A percentile compares a stretch with the other conserved stretches of the same genome.
Evolutionary conservation across 2,888 invertebrate genomes (phyloP).

Genomic region (Drosophila histrio): DNA sequence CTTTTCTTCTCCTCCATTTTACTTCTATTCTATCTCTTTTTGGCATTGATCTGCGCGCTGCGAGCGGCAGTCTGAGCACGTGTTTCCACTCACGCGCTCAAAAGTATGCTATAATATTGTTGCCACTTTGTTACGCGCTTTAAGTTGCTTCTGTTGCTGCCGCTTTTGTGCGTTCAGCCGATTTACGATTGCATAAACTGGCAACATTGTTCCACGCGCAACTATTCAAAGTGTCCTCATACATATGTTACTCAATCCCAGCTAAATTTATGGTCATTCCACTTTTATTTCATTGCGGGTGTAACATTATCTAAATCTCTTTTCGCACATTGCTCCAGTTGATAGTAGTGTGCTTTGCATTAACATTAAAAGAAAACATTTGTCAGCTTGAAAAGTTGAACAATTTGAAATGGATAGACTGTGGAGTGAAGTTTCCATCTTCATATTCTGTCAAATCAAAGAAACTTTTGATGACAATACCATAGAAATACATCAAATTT

Average conservation of each 20-base stretch:
- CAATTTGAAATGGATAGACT: background rate
- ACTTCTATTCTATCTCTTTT: background rate
- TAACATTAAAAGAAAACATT: background rate
- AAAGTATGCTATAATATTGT: constrained; percentile 42
- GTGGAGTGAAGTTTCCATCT: background rate
- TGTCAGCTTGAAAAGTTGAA: background rate
- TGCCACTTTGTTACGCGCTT: constrained; percentile 8
- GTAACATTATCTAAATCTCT: background rate
- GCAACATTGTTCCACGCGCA: constrained; percentile 20
- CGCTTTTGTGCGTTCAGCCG: background rate
- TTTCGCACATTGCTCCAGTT: background rate
- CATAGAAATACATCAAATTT: no score
- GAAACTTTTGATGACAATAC: no score
- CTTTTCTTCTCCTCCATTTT: background rate
- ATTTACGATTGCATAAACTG: constrained; percentile 31
- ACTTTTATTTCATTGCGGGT: background rate
- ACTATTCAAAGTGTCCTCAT: background rate
- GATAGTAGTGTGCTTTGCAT: background rate
- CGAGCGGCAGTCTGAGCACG: background rate
- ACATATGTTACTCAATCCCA: constrained; percentile 1
- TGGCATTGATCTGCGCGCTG: constrained; percentile 7
- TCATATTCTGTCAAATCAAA: no score
- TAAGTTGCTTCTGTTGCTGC: background rate
- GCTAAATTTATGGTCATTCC: constrained; percentile 15
- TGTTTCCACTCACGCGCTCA: constrained; percentile 3